Conservation (phyloP, 2,888 invertebrate species). For the Alloscopus bannaensis region DNA sequence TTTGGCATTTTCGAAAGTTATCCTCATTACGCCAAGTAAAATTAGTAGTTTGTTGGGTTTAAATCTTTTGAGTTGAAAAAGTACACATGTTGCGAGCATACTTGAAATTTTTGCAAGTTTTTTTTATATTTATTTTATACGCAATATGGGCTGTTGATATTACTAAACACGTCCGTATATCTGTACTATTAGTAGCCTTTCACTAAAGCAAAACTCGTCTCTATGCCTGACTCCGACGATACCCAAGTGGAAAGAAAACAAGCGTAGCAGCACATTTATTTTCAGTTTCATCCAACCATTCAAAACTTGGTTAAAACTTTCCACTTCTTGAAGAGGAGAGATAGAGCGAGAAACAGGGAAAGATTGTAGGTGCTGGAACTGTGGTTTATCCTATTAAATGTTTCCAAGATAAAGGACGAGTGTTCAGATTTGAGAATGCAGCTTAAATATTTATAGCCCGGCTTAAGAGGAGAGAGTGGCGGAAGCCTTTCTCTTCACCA, state of each 20-base stretch:
- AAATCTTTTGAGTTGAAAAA: conserved; percentile 34
- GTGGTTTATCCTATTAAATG: conserved; percentile 29
- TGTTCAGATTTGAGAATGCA: conserved; percentile 47
- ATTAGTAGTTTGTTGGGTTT: conserved; percentile 9
- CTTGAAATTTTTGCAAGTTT: conserved; percentile 28
- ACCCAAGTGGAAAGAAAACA: conserved; percentile 10
- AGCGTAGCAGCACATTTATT: background rate
- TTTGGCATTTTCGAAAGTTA: conserved; percentile 57
- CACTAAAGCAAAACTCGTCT: background rate
- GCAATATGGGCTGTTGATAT: background rate
- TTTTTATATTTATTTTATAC: background rate
- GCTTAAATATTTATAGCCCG: conserved; percentile 57
- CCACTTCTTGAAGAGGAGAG: too few species aligned
- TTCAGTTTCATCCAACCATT: background rate
- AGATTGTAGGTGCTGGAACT: background rate
- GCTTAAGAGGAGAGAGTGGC: conserved; percentile 22
- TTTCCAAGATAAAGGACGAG: conserved; percentile 47
- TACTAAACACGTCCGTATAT: too few species aligned
- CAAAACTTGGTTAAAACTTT: background rate
- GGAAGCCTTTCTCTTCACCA: conserved; percentile 5
- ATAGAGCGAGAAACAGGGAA: too few species aligned
- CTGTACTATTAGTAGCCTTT: too few species aligned
- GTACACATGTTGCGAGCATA: conserved; percentile 36
- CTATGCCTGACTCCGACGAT: background rate
- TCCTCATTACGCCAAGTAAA: too few species aligned